Base-by-base conservation (phyloP, 2,797 vertebrate genomes). In the Tragelaphus oryx region DNA sequence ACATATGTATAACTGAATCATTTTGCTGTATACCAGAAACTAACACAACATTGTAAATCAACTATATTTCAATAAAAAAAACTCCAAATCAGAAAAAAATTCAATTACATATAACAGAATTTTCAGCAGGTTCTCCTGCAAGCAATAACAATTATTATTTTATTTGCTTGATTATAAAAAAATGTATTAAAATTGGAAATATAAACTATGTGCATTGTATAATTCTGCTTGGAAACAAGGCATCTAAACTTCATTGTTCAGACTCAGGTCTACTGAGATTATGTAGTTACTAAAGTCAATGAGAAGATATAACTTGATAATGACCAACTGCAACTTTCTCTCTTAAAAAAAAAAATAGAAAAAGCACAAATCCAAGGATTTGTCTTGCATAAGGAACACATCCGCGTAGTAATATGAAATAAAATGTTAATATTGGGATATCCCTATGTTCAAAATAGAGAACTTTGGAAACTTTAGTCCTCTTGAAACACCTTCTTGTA, bases 101-200 rank as follows among this genome's bases (percentile, higher is more conserved):
- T 87, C 30, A 76, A 6, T 57, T 94, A n/a, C 13, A 44, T 68
- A 37, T 84, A 60, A 80, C 41, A 44, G 74, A 86, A 59, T 78
- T 96, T 91, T 84, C 80, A 55, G 26, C 13, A 91, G 87, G 85
- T 83, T 93, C 52, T 95, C 75, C 89, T 94, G 30, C 20, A 11
- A 68, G 28, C 33, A 30, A 8, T 87, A 65, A 65, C 18, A 80
- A 10, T 92, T 85, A 11, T 86, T 89, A 91, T 80, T 94, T 80
- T 85, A 71, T 87, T 92, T 96, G 46, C 33, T 22, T 92, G 62
- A 60, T 81, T 91, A 28, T 65, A 37, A 86, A 37, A 86, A 52
- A 94, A 82, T 26, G 9, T 76, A 44, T 50, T 80, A 62, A 88
- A 92, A 88, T 85, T 91, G 41, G 59, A 91, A 93, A 75, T 81